Evolutionary conservation across 1,140 invertebrate genomes (phyloP), one percentile per base, ranked within the genome.

Genomic region (Scylla paramamosain): DNA sequence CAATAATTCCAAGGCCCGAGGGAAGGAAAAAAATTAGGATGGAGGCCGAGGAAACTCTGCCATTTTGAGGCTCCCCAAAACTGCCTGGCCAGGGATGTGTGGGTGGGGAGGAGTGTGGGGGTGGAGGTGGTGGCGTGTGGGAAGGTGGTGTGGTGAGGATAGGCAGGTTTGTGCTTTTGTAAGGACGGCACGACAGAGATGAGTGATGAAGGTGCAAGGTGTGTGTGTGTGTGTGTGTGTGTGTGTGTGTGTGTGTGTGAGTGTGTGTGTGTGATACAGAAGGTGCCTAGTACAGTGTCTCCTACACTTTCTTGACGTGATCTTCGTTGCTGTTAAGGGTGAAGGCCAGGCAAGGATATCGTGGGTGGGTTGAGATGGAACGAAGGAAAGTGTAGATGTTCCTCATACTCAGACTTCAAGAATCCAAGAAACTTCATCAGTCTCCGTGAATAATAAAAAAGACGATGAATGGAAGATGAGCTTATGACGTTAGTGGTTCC

Each of bases 41-140:
- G 94, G 94, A 95, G 89, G 94, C 94, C 90, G 45, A 32, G 86
- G 67, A 87, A 95, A 95, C 94, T 95, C 94, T 95, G 94, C 94
- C 94, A 95, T 95, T 95, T 95, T 95, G 94, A 87, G 90, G 93
- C 16, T 82, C 52, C 93, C 59, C 14, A 84, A 86, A 59, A 29
- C 45, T 83, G 39, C 25, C 77, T 83, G 77, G 31, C 77, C 20
- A n/a, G 67, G 82, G 59, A 32, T 77, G 39, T 16, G n/a, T 77
- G 45, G 82, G 39, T 32, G 45, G 77, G 46, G 0, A 20, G 92
- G 28, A 20, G 46, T 25, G 83, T n/a, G 45, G 32, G 46, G 31
- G 48, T n/a, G 29, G 92, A 48, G 82, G 46, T 77, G 45, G 77
- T 45, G 91, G 45, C 10, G 12, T 32, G 83, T 48, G 89, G 14